phyloP scores from a whole-genome alignment of 2,888 invertebrate genomes.

The Drosophila barbarae region DNA sequence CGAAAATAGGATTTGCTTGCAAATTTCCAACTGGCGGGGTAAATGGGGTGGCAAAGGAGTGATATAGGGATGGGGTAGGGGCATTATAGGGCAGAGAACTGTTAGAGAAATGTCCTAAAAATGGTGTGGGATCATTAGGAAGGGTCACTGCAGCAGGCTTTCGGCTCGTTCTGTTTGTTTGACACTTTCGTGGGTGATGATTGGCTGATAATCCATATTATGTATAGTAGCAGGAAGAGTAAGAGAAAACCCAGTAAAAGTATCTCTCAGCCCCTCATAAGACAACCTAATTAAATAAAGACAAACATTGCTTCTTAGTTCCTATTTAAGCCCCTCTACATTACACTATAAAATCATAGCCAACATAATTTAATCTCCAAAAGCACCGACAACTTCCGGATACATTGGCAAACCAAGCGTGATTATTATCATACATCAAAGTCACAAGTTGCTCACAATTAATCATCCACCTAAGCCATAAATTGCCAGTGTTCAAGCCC shows the following conservation, averaged over 20 bases:
- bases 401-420: neutral
- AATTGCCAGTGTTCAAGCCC: neutral
- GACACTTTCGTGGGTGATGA: constrained; percentile 69
- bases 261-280: too few species aligned
- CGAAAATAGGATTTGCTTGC: too few species aligned
- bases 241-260: neutral
- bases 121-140: neutral
- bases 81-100: neutral
- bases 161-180: constrained; percentile 63
- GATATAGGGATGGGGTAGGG: neutral
- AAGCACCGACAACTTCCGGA: neutral
- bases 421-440: constrained; percentile 21
- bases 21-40: constrained; percentile 48
- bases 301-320: neutral
- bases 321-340: too few species aligned
- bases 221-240: constrained; percentile 45
- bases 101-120: neutral
- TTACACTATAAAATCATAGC: neutral
- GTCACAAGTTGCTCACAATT: constrained; percentile 16
- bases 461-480: constrained; percentile 16
- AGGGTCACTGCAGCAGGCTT: constrained; percentile 12
- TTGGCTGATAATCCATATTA: constrained; percentile 69
- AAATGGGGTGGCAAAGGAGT: neutral
- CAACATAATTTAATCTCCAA: neutral
- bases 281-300: neutral